Conservation (phyloP, 2,888 invertebrate genomes). For the Petrolisthes manimaculis region DNA sequence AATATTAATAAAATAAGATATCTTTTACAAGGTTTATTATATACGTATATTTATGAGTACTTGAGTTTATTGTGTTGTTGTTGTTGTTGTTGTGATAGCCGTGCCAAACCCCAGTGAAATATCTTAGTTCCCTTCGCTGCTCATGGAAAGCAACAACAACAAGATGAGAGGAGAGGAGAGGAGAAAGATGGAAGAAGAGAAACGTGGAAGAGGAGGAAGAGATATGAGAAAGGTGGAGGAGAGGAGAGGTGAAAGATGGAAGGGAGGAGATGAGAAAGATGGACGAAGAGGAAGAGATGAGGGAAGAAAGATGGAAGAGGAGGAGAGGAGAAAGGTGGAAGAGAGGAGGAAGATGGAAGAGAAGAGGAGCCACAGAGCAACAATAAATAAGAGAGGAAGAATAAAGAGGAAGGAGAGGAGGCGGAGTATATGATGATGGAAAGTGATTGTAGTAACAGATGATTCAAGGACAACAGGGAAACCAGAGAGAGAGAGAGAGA, state of each 20-base stretch:
- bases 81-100: no score
- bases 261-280: neutral
- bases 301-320: neutral
- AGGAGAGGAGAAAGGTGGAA: no score
- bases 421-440: neutral
- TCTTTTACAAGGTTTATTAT: no score
- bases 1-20: no score
- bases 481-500: neutral
- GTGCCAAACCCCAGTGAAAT: no score
- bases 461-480: neutral
- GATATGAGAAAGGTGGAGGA: no score
- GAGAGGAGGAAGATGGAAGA: neutral
- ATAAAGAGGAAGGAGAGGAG: neutral
- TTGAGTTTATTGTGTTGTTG: no score
- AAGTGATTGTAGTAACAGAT: neutral
- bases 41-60: no score
- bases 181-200: neutral
- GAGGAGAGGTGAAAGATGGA: neutral
- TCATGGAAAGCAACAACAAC: no score
- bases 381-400: neutral
- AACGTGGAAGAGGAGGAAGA: no score
- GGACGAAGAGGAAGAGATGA: neutral
- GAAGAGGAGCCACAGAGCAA: neutral
- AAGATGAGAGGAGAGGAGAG: neutral
- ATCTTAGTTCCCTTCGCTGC: no score